Percentiles rank a stretch among this genome's conserved stretches.
Evolutionary conservation across 2,888 invertebrate species (phyloP).

Genomic region (Pterostichus niger): DNA sequence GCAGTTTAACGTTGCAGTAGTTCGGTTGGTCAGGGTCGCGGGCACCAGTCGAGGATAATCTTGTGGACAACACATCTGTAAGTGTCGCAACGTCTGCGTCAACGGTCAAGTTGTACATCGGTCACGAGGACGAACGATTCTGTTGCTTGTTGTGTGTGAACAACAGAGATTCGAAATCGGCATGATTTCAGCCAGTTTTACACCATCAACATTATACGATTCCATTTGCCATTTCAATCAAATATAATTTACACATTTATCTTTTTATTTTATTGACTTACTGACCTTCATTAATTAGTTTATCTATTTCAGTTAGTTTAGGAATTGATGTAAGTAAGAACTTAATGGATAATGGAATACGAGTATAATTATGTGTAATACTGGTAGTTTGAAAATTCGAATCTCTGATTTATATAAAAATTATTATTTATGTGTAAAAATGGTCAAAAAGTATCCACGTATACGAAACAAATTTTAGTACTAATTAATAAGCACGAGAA

Average conservation of each 20-base stretch:
- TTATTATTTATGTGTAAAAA: too few species aligned
- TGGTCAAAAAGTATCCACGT: too few species aligned
- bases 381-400: background rate
- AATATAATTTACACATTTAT: too few species aligned
- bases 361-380: too few species aligned
- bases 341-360: too few species aligned
- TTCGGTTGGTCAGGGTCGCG: slow-evolving; percentile 68
- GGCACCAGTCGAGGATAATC: slow-evolving; percentile 60
- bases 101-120: slow-evolving; percentile 34
- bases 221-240: too few species aligned
- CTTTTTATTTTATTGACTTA: too few species aligned
- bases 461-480: background rate
- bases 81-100: slow-evolving; percentile 55
- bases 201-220: too few species aligned
- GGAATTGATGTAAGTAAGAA: too few species aligned
- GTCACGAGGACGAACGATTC: slow-evolving; percentile 13
- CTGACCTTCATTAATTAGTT: too few species aligned
- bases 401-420: background rate
- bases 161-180: slow-evolving; percentile 2
- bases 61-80: slow-evolving; percentile 67
- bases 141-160: background rate
- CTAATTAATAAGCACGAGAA: background rate
- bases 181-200: too few species aligned
- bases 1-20: slow-evolving; percentile 85
- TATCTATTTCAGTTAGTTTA: too few species aligned